Evolutionary conservation across 1,140 invertebrate genomes (phyloP), one percentile per base, ranked within the genome.

Genomic region (Panulirus ornatus): DNA sequence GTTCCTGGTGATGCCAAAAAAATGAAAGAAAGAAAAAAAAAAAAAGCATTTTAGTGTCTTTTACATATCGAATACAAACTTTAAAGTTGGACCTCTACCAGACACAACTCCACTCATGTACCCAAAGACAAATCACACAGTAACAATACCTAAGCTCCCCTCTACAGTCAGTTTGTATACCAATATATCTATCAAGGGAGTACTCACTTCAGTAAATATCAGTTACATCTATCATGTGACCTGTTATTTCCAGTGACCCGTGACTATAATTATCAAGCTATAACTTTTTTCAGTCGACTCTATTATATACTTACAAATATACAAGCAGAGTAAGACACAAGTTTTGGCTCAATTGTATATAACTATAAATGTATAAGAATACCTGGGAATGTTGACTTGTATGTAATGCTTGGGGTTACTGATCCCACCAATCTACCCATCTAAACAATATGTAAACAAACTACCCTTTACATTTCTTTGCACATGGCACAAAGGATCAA

Each of bases 151-250:
- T 66, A 66, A 8, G 30, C 5, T 66, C 58, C 58, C 27, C 9
- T 78, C 75, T 47, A 14, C 16, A 22, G 6, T 47, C 75, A 78
- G 40, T 30, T 47, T n/a, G 19, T 73, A 38, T 73, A n/a, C n/a
- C n/a, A n/a, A n/a, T n/a, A 11, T 47, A 78, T 11, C 40, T 44
- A 44, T 40, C 40, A 11, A 78, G 40, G 75, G 36, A 78, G 75
- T 78, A 78, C 75, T 78, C 75, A 78, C 75, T 78, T 78, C 40
- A 47, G 14, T 47, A 47, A n/a, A 47, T 44, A 40, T 78, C 44
- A 76, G 22, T 76, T 30, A 34, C 19, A 78, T 78, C 2, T 22
- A 78, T 14, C 27, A 44, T 47, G n/a, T 27, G 42, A 42, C 36
- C 11, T 22, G 30, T 1, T 22, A 19, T 66, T n/a, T 66, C 3